These are phyloP conservation scores for Drymodes brunneopygia DNA, from an alignment of 2,113 vertebrate genomes.

Conservation along the genomic window DNA sequence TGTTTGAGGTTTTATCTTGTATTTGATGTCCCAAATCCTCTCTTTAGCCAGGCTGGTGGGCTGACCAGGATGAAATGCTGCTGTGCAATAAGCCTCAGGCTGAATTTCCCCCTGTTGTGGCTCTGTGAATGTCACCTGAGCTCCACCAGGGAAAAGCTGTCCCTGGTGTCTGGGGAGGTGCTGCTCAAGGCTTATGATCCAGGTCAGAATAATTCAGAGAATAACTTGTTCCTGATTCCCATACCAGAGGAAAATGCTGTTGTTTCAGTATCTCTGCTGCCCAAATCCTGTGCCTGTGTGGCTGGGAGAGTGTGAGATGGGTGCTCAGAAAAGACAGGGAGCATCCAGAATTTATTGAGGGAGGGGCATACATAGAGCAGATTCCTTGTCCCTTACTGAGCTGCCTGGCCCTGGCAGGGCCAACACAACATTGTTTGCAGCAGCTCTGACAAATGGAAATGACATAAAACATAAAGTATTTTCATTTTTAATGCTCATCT, in stretches of 20 bases:
- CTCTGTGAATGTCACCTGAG: background rate
- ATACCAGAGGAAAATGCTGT: background rate
- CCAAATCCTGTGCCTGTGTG: background rate
- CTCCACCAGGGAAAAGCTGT: background rate
- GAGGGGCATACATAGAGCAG: background rate
- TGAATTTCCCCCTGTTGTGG: background rate
- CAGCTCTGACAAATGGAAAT: background rate
- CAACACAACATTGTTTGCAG: accelerated
- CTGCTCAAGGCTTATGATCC: background rate
- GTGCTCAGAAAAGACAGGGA: background rate
- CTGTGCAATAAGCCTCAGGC: background rate
- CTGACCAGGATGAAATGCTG: background rate
- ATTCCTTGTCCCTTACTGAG: background rate
- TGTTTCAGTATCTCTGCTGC: background rate
- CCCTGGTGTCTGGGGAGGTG: background rate
- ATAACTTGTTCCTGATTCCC: background rate
- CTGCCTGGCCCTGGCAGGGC: background rate
- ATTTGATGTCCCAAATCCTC: background rate
- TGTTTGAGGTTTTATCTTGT: background rate
- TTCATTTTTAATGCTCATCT: background rate
- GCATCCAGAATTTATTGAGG: background rate
- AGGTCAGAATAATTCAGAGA: background rate
- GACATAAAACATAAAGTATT: background rate
- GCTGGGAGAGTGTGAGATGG: background rate
- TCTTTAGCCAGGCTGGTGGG: background rate